These are phyloP conservation scores for Drosophila phalerata DNA, from an alignment of 2,888 invertebrate genomes.

Conservation along the genomic window DNA sequence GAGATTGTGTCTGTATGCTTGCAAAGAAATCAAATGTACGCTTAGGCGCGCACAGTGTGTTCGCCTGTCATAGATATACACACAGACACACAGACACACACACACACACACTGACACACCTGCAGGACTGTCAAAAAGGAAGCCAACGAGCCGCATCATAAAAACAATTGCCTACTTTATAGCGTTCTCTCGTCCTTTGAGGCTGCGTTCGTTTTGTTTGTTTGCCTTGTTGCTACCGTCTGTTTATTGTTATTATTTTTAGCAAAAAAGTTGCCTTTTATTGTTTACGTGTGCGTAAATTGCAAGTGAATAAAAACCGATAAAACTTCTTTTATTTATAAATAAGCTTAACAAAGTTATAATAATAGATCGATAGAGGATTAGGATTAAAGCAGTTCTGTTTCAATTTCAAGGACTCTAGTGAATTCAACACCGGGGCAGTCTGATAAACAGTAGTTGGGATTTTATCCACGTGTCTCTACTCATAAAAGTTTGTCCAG, in stretches of 20 bases:
- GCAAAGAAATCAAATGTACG: conserved; percentile 62
- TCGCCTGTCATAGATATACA: conserved; percentile 10
- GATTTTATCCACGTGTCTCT: conserved; percentile 27
- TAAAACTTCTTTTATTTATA: conserved; percentile 4
- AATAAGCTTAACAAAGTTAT: background rate
- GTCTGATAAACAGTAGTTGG: background rate
- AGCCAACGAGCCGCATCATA: conserved; percentile 33
- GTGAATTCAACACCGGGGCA: conserved; percentile 14
- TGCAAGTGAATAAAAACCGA: conserved; percentile 13
- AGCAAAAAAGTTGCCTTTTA: conserved; percentile 48
- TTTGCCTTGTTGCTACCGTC: conserved; percentile 6
- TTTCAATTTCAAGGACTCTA: background rate
- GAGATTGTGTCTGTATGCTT: conserved; percentile 46
- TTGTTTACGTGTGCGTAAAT: conserved; percentile 58
- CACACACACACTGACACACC: conserved; percentile 12
- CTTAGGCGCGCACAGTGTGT: conserved; percentile 38
- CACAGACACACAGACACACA: background rate
- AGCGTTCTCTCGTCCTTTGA: conserved; percentile 27
- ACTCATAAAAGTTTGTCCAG: background rate
- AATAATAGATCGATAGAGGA: conserved; percentile 4
- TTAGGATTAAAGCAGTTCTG: background rate
- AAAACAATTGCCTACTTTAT: conserved; percentile 71
- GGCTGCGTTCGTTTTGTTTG: conserved; percentile 24
- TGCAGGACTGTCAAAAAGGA: conserved; percentile 46
- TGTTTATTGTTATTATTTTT: conserved; percentile 44